phyloP scores from a whole-genome alignment of 2,888 invertebrate species.

The Leptinotarsa tumamoca region DNA sequence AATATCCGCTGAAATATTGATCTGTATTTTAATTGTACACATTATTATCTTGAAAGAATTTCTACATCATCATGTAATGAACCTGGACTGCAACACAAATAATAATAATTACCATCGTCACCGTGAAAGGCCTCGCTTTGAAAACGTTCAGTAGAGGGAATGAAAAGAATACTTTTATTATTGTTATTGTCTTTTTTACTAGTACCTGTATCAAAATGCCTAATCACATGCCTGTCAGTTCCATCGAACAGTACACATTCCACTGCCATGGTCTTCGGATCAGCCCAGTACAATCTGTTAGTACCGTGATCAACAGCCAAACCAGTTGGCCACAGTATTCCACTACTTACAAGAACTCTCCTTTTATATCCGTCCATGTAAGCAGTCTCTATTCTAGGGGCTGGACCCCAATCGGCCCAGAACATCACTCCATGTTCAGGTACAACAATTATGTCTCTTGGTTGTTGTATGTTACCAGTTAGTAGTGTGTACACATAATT shows the following conservation, averaged over 20 bases:
- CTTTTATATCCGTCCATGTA: constrained; percentile 74
- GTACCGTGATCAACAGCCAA: constrained; percentile 82
- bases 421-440: constrained; percentile 76
- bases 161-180: no score
- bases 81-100: no score
- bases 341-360: constrained; percentile 69
- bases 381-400: constrained; percentile 73
- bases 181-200: neutral
- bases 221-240: constrained; percentile 73
- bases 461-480: constrained; percentile 70
- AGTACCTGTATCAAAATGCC: constrained; percentile 69
- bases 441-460: constrained; percentile 77
- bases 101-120: no score
- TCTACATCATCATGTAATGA: no score
- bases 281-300: constrained; percentile 85
- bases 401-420: constrained; percentile 81
- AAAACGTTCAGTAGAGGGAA: no score
- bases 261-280: constrained; percentile 80
- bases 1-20: no score
- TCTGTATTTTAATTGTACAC: no score
- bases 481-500: constrained; percentile 70
- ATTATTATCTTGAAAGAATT: no score
- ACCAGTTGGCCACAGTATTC: constrained; percentile 80
- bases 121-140: no score
- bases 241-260: constrained; percentile 80